Percentiles rank a stretch among this genome's conserved stretches.
These are phyloP conservation scores for Amphilophus citrinellus DNA, from an alignment of 2,113 vertebrate genomes.

Conservation along the genomic window DNA sequence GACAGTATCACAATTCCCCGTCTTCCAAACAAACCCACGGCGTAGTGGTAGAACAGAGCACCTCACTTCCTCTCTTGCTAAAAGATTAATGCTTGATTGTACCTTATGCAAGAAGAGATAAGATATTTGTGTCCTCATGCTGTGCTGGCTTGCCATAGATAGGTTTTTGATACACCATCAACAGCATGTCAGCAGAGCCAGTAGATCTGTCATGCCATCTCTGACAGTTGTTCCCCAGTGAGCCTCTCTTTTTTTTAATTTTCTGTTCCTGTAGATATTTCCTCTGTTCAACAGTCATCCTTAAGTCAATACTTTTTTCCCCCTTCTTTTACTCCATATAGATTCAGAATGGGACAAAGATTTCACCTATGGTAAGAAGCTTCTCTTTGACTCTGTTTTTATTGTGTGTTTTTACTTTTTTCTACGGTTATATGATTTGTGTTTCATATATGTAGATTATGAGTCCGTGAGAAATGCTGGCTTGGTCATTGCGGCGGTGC, in stretches of 20 bases:
- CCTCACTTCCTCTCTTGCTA: conserved; percentile 53
- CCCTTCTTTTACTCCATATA: conserved; percentile 22
- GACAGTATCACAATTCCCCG: conserved; percentile 65
- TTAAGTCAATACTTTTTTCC: conserved; percentile 32
- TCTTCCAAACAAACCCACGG: conserved; percentile 60
- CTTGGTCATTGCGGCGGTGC: conserved; percentile 68
- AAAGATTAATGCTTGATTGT: conserved; percentile 70
- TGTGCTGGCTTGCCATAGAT: conserved; percentile 42
- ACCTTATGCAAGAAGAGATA: conserved; percentile 56
- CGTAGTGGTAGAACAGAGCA: conserved; percentile 48
- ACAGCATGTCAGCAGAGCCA: conserved; percentile 44
- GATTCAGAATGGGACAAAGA: conserved; percentile 38
- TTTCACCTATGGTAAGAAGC: conserved; percentile 71
- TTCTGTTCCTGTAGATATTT: conserved; percentile 16
- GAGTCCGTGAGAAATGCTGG: conserved; percentile 58
- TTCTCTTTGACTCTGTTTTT: not conserved
- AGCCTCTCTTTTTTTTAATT: not conserved
- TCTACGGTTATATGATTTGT: not conserved
- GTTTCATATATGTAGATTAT: conserved; percentile 67
- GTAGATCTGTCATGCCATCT: conserved; percentile 43
- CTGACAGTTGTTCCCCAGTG: conserved; percentile 44
- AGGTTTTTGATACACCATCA: conserved; percentile 58
- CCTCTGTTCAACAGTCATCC: conserved; percentile 43
- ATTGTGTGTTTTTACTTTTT: not conserved
- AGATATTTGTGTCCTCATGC: conserved; percentile 50